Conservation (phyloP, 1,140 invertebrate genomes). For the Stratiolaelaps scimitus region DNA sequence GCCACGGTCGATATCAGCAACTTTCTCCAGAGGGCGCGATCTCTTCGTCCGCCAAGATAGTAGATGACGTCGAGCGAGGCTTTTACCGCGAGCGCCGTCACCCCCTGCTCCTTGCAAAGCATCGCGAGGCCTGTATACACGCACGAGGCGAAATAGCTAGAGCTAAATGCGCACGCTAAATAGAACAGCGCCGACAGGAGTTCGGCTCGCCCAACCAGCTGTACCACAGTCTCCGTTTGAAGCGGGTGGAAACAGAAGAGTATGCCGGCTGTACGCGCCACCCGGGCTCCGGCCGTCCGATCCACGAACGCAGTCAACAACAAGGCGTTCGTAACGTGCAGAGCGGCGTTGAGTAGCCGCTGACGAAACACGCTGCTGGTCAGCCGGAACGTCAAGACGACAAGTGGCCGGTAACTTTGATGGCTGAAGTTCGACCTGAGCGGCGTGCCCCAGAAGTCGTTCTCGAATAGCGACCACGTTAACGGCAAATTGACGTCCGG, state of each 20-base stretch:
- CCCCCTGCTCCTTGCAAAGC: constrained; percentile 83
- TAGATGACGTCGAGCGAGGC: neutral
- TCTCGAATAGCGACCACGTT: constrained; percentile 47
- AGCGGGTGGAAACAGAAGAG: constrained; percentile 87
- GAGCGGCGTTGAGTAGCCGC: constrained; percentile 56
- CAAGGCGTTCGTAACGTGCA: constrained; percentile 55
- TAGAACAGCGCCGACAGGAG: constrained; percentile 44
- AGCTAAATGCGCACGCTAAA: constrained; percentile 38
- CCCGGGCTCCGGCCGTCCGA: constrained; percentile 45
- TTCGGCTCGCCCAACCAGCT: constrained; percentile 46
- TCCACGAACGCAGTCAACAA: constrained; percentile 48
- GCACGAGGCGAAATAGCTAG: neutral
- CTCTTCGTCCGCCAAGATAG: neutral
- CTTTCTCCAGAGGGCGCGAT: neutral
- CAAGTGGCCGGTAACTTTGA: constrained; percentile 77
- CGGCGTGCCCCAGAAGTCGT: constrained; percentile 80
- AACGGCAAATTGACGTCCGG: constrained; percentile 4
- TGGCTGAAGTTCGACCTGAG: constrained; percentile 64
- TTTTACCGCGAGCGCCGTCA: constrained; percentile 58
- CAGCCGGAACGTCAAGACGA: constrained; percentile 64
- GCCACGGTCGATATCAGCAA: neutral
- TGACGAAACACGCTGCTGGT: constrained; percentile 46
- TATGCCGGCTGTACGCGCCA: constrained; percentile 53
- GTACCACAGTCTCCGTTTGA: constrained; percentile 67
- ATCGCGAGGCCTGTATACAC: constrained; percentile 47